Evolutionary conservation across 2,888 invertebrate species (phyloP).

Genomic region (Phorcus lineatus): DNA sequence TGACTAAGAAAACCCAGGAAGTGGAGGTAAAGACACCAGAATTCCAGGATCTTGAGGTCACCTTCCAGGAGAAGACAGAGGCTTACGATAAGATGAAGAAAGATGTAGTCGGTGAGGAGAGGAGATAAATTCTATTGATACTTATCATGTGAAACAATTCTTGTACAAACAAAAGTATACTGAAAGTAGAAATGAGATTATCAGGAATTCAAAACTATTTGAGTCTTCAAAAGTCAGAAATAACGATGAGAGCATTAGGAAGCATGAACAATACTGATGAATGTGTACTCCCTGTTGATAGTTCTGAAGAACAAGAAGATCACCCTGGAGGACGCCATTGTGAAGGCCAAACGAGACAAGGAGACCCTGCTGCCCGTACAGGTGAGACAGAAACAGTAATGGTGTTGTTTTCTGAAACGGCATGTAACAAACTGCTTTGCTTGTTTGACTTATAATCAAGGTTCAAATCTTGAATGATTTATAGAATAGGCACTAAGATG

Average conservation of each 20-base stretch:
- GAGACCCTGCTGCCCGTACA: conserved; percentile 52
- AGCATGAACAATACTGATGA: not conserved
- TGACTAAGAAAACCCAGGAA: conserved; percentile 46
- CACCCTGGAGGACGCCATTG: conserved; percentile 64
- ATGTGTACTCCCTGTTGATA: conserved; percentile 30
- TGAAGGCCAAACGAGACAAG: conserved; percentile 55
- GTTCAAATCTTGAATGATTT: too few relatives aligned
- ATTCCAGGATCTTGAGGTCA: conserved; percentile 61
- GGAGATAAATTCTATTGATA: too few relatives aligned
- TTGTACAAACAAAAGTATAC: too few relatives aligned
- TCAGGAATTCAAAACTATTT: too few relatives aligned
- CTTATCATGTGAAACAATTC: too few relatives aligned
- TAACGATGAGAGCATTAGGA: too few relatives aligned
- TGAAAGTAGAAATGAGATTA: too few relatives aligned
- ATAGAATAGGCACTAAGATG: too few relatives aligned
- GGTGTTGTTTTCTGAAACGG: too few relatives aligned
- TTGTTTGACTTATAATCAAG: too few relatives aligned
- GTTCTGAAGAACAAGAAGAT: conserved; percentile 66
- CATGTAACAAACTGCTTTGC: too few relatives aligned
- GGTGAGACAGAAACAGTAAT: conserved; percentile 38
- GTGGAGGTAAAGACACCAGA: conserved; percentile 57
- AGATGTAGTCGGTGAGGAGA: conserved; percentile 65
- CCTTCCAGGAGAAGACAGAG: conserved; percentile 56
- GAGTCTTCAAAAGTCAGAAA: too few relatives aligned
- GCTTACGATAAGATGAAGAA: conserved; percentile 65